A percentile compares a stretch with the other conserved stretches of the same genome.
phyloP scores from a whole-genome alignment of 2,113 vertebrate genomes.

The Tetrao urogallus region DNA sequence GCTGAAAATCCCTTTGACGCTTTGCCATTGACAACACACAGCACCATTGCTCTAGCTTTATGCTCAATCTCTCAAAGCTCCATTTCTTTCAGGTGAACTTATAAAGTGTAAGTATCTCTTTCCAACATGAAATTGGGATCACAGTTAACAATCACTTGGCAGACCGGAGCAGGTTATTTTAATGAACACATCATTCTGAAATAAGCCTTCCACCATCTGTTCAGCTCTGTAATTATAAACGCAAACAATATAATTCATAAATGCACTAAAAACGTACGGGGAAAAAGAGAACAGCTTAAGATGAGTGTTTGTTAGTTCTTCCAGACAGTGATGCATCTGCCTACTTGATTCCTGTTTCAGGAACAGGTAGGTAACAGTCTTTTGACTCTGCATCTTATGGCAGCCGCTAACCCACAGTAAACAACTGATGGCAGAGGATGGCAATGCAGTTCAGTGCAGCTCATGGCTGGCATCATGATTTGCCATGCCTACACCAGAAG shows the following conservation, averaged over 20 bases:
- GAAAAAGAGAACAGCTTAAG: neutral
- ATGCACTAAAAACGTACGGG: neutral
- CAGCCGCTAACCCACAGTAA: neutral
- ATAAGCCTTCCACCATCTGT: conserved; percentile 64
- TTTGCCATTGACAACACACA: neutral
- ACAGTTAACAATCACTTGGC: conserved; percentile 29
- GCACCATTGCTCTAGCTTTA: neutral
- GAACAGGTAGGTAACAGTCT: neutral
- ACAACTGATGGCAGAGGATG: neutral
- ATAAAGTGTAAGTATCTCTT: neutral
- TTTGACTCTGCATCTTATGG: neutral
- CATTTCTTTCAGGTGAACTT: neutral
- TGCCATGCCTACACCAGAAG: neutral
- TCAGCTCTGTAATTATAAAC: conserved; percentile 16
- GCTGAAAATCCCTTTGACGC: neutral
- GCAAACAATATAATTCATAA: conserved; percentile 54
- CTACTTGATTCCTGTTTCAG: conserved; percentile 3
- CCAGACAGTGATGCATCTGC: conserved; percentile 7
- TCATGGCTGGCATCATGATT: neutral
- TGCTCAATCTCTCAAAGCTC: neutral
- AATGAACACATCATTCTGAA: conserved; percentile 45
- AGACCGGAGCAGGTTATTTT: conserved; percentile 17
- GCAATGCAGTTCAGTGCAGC: fast-evolving
- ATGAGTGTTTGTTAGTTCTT: neutral
- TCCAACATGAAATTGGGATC: neutral